These are phyloP conservation scores for Penaeus japonicus DNA, from an alignment of 1,140 invertebrate species.

Conservation along the genomic window DNA sequence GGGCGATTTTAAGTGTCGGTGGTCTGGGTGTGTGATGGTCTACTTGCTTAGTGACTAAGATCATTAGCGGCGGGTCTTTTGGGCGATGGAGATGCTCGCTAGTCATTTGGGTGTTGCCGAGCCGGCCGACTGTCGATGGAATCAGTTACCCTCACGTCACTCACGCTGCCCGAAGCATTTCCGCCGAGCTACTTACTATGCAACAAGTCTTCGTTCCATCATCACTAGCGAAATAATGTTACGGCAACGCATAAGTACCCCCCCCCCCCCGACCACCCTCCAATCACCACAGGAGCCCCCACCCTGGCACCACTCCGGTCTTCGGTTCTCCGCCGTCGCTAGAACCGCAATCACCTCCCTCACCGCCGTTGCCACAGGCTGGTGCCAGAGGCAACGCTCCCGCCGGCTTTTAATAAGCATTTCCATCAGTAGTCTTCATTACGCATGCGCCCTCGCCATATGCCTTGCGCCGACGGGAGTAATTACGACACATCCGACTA, in stretches of 20 bases:
- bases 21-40: too few relatives aligned
- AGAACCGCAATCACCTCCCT: not conserved
- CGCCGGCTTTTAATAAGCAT: conserved; percentile 15
- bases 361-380: not conserved
- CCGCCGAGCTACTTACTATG: too few relatives aligned
- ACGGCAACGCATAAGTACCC: not conserved
- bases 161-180: too few relatives aligned
- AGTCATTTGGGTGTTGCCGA: too few relatives aligned
- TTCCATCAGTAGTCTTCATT: conserved; percentile 26
- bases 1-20: too few relatives aligned
- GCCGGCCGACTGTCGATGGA: too few relatives aligned
- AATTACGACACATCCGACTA: not conserved
- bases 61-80: too few relatives aligned
- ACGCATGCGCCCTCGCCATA: conserved; percentile 43
- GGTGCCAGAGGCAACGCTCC: not conserved
- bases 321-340: not conserved
- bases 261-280: not conserved
- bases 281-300: not conserved
- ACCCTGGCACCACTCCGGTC: not conserved
- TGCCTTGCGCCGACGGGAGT: conserved; percentile 22
- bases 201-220: too few relatives aligned
- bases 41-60: too few relatives aligned
- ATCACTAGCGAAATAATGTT: too few relatives aligned
- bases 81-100: too few relatives aligned
- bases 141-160: too few relatives aligned